These are phyloP conservation scores for Mormyrops attenuatus DNA, from an alignment of 2,797 vertebrate genomes.

Conservation along the genomic window DNA sequence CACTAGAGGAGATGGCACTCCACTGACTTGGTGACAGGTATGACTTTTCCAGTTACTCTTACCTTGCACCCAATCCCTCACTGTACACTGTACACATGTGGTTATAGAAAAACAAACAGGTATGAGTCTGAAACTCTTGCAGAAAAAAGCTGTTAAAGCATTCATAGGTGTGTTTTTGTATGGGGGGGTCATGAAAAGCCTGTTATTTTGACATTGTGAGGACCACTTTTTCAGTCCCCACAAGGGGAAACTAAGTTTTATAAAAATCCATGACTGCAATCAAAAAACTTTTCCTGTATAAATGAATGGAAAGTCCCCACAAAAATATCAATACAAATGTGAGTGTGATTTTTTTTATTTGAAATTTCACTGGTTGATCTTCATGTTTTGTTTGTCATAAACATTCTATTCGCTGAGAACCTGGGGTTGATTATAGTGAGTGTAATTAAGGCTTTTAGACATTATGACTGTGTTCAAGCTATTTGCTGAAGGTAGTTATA, in stretches of 20 bases:
- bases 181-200: no score
- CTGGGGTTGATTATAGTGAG: not conserved
- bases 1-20: no score
- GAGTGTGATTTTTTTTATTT: no score
- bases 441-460: not conserved
- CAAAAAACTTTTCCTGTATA: no score
- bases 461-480: not conserved
- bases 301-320: no score
- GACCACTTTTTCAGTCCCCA: no score
- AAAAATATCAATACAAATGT: no score
- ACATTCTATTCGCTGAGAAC: not conserved
- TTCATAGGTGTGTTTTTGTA: no score
- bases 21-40: not conserved
- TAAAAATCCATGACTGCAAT: no score
- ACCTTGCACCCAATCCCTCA: not conserved
- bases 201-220: no score
- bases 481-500: not conserved
- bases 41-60: not conserved
- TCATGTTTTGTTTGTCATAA: not conserved
- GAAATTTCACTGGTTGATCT: not conserved
- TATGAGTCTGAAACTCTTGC: not conserved
- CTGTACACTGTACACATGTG: not conserved
- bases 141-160: no score
- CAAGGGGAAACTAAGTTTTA: no score
- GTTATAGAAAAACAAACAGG: not conserved